Base-by-base conservation (phyloP, 1,140 invertebrate genomes). In the Whitmania pigra region DNA sequence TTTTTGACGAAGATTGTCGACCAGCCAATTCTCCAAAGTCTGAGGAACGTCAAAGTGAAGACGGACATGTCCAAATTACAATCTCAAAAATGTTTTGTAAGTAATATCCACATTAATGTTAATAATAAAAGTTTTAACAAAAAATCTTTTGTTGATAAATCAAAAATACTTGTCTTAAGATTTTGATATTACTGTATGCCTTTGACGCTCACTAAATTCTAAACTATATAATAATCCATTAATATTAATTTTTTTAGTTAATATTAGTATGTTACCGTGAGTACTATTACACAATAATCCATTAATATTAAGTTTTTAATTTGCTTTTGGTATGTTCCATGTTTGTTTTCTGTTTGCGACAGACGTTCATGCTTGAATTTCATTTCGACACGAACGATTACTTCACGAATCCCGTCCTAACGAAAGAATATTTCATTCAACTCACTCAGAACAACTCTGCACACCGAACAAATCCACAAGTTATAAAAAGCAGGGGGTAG, bases 21-120 rank as follows among this genome's bases (percentile, higher is more conserved):
- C 20, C 57, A 63, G 57, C 57, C 57, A 22, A 63, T 63, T 25
- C 57, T 63, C 57, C 29, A 63, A 13, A 25, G 57, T n/a, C 22
- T 63, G 57, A 63, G 29, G 57, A 63, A 63, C 57, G 57, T 63
- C 57, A 63, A 63, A 20, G 57, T 63, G 22, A 63, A 63, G 29
- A 63, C 57, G 29, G 57, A 63, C 29, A 63, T 63, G 57, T 63
- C 57, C 0, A 63, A 63, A 13, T 63, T 63, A 20, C 57, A 63
- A 31, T 25, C 22, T 31, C 57, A 63, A 5, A 63, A 63, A 63
- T 25, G 29, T n/a, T 63, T 25, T 15, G 57, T 63, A 18, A 63
- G 57, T 63, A 17, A 17, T 17, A 11, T 49, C 2, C 0, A 15
- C 0, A 49, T 0, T 49, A 49, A 49, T 6, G 6, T 36, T 36